Percentiles rank a stretch among this genome's conserved stretches.
Conservation (phyloP, 2,888 invertebrate genomes). For the Pollenia amentaria region DNA sequence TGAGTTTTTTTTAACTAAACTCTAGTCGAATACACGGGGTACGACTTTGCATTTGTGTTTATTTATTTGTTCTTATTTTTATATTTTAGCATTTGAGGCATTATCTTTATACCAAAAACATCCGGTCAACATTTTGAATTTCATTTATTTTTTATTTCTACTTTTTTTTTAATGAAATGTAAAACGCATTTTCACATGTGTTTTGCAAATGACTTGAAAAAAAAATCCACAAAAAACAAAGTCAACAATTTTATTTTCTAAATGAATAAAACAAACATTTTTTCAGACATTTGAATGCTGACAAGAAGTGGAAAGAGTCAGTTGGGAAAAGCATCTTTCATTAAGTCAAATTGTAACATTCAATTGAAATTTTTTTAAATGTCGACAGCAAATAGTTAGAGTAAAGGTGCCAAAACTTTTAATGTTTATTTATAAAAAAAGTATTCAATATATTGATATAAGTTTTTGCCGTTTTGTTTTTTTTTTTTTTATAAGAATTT, state of each 20-base stretch:
- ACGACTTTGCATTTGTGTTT: constrained; percentile 32
- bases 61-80: constrained; percentile 51
- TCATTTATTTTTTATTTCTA: constrained; percentile 24
- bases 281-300: background rate
- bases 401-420: constrained; percentile 27
- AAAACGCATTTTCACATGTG: constrained; percentile 70
- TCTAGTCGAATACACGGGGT: background rate
- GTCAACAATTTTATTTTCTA: constrained; percentile 51
- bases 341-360: constrained; percentile 27
- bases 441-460: background rate
- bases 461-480: too few species aligned
- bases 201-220: constrained; percentile 57
- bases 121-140: constrained; percentile 80
- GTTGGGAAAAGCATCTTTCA: constrained; percentile 26
- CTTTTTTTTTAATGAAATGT: constrained; percentile 48
- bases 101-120: constrained; percentile 79
- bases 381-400: constrained; percentile 20
- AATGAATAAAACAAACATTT: constrained; percentile 56
- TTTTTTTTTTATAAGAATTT: too few species aligned
- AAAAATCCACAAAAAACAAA: constrained; percentile 9
- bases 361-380: constrained; percentile 34
- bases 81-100: constrained; percentile 46
- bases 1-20: background rate
- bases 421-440: constrained; percentile 22
- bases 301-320: background rate